Percentiles rank a stretch among this genome's conserved stretches.
Conservation (phyloP, 2,113 vertebrate genomes). For the Lophius piscatorius region DNA sequence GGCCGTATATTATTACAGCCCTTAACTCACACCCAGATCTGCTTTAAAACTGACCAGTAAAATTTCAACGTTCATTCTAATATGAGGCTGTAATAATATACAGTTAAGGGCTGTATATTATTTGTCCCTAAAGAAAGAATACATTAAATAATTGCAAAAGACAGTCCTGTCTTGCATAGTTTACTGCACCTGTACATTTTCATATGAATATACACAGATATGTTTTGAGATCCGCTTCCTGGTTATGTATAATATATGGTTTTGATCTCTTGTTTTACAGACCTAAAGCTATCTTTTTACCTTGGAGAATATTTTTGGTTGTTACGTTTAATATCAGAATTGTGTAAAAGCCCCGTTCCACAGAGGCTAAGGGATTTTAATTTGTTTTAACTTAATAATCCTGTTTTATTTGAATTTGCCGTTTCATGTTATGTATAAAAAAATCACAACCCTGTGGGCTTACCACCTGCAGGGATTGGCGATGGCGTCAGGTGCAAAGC, state of each 20-base stretch:
- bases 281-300: constrained; percentile 43
- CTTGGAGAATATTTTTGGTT: constrained; percentile 31
- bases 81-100: no score
- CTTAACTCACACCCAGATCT: no score
- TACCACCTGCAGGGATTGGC: no score
- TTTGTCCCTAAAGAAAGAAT: constrained; percentile 71
- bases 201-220: constrained; percentile 61
- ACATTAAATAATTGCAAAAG: constrained; percentile 51
- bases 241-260: constrained; percentile 44
- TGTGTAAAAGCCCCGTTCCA: constrained; percentile 34
- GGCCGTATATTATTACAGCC: no score
- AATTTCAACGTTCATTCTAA: no score
- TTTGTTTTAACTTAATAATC: constrained; percentile 69
- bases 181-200: constrained; percentile 64
- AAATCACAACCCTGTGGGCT: no score
- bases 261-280: constrained; percentile 45
- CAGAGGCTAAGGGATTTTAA: constrained; percentile 20
- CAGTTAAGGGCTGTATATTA: constrained; percentile 76
- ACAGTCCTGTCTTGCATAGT: constrained; percentile 53
- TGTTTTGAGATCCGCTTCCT: constrained; percentile 38
- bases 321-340: constrained; percentile 43
- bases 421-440: constrained; percentile 45
- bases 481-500: no score
- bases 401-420: constrained; percentile 84
- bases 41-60: no score